Evolutionary conservation across 1,140 invertebrate genomes (phyloP).

Genomic region (Portunus trituberculatus): DNA sequence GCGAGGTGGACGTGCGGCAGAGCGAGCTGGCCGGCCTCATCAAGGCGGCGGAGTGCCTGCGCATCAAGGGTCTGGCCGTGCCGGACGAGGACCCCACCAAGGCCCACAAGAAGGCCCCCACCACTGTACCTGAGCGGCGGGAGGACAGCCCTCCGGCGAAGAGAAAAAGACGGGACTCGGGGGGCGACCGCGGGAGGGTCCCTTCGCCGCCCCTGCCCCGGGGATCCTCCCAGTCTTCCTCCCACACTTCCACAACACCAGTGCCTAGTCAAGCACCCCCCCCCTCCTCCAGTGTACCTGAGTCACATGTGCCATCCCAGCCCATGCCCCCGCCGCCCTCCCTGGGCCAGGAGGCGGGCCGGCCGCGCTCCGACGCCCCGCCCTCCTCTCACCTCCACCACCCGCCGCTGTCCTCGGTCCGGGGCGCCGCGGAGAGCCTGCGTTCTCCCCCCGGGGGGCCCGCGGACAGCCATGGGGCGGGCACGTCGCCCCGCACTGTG

Average conservation of each 20-base stretch:
- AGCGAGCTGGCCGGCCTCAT: conserved; percentile 72
- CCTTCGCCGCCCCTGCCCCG: conserved; percentile 51
- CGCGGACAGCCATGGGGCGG: conserved; percentile 42
- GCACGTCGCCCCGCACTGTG: conserved; percentile 6
- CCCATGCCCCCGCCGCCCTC: conserved; percentile 63
- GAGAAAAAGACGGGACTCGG: conserved; percentile 73
- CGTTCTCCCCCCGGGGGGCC: conserved; percentile 31
- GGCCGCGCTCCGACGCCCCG: conserved; percentile 13
- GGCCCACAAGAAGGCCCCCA: conserved; percentile 65
- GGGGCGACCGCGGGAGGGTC: conserved; percentile 61
- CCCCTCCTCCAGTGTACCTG: conserved; percentile 69
- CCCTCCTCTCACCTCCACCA: neutral
- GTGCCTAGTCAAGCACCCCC: conserved; percentile 75
- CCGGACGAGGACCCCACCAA: conserved; percentile 73
- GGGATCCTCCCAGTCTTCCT: conserved; percentile 70
- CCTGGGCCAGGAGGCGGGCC: conserved; percentile 51
- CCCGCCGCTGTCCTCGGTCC: neutral
- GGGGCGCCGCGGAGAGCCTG: conserved; percentile 29
- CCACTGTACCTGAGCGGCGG: conserved; percentile 68
- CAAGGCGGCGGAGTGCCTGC: conserved; percentile 72
- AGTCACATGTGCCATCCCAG: conserved; percentile 75
- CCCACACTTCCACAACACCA: conserved; percentile 64
- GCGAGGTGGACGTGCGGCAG: conserved; percentile 72
- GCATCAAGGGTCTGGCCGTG: conserved; percentile 73
- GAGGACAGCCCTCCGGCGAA: conserved; percentile 73